These are phyloP conservation scores for Natrix natrix DNA, from an alignment of 2,797 vertebrate species.

Conservation along the genomic window DNA sequence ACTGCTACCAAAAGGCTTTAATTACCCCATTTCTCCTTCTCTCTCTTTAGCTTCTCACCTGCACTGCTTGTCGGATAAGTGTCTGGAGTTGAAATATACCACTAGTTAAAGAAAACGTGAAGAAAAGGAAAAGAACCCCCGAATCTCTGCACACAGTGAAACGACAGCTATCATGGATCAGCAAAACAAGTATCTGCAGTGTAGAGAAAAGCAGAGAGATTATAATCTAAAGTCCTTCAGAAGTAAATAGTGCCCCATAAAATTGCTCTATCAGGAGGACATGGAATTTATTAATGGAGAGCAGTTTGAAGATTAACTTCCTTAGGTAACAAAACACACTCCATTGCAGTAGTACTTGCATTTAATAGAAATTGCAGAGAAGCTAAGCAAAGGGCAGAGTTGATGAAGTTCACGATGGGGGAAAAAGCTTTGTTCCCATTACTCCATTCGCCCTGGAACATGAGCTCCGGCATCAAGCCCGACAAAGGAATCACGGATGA, in stretches of 20 bases:
- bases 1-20: not conserved
- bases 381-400: not conserved
- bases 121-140: constrained; percentile 83
- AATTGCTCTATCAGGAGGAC: not conserved
- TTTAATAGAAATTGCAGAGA: not conserved
- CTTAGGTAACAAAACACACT: not conserved
- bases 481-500: too few relatives aligned
- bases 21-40: not conserved
- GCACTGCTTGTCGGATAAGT: constrained; percentile 78
- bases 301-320: not conserved
- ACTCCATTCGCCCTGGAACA: too few relatives aligned
- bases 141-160: constrained; percentile 78
- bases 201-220: constrained; percentile 18
- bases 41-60: constrained; percentile 58
- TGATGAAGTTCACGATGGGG: not conserved
- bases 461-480: too few relatives aligned
- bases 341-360: not conserved
- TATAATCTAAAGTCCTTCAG: not conserved
- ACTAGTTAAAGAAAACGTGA: constrained; percentile 82
- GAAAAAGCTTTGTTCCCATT: not conserved
- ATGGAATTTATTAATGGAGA: not conserved
- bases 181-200: constrained; percentile 80
- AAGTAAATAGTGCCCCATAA: not conserved
- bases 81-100: constrained; percentile 87
- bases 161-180: constrained; percentile 80